These are phyloP conservation scores for Heliconius cydno DNA, from an alignment of 2,888 invertebrate species.

Conservation along the genomic window DNA sequence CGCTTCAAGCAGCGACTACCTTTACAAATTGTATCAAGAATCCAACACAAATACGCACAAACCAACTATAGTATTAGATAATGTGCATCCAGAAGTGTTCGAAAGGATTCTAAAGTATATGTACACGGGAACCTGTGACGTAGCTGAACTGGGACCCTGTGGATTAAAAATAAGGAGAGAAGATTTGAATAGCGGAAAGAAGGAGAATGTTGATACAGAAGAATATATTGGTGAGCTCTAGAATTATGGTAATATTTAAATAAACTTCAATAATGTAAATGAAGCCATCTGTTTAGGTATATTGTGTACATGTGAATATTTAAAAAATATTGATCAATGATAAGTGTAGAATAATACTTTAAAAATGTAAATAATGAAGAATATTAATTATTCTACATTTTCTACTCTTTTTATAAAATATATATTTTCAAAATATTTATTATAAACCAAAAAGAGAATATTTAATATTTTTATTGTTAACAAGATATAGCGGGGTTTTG, in stretches of 20 bases:
- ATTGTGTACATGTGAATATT: no score
- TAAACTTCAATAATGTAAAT: not conserved
- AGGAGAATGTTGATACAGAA: slow-evolving; percentile 51
- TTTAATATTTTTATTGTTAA: no score
- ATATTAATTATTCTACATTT: no score
- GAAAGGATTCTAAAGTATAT: slow-evolving; percentile 86
- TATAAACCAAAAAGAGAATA: no score
- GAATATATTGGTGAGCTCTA: slow-evolving; percentile 62
- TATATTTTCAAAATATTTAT: no score
- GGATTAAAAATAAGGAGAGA: slow-evolving; percentile 74
- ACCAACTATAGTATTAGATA: slow-evolving; percentile 76
- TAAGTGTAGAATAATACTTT: no score
- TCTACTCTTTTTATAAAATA: no score
- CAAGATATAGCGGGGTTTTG: not conserved
- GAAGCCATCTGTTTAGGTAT: no score
- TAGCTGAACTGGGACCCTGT: slow-evolving; percentile 81
- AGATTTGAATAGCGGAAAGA: slow-evolving; percentile 59
- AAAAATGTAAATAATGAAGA: no score
- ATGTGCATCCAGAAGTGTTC: slow-evolving; percentile 86
- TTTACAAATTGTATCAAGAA: slow-evolving; percentile 82
- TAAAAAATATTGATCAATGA: no score
- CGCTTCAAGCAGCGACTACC: slow-evolving; percentile 84
- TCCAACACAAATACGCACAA: slow-evolving; percentile 59
- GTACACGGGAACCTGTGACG: slow-evolving; percentile 87
- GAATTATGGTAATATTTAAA: not conserved